These are phyloP conservation scores for Bombus pyrosoma DNA, from an alignment of 1,140 invertebrate genomes.

Conservation along the genomic window DNA sequence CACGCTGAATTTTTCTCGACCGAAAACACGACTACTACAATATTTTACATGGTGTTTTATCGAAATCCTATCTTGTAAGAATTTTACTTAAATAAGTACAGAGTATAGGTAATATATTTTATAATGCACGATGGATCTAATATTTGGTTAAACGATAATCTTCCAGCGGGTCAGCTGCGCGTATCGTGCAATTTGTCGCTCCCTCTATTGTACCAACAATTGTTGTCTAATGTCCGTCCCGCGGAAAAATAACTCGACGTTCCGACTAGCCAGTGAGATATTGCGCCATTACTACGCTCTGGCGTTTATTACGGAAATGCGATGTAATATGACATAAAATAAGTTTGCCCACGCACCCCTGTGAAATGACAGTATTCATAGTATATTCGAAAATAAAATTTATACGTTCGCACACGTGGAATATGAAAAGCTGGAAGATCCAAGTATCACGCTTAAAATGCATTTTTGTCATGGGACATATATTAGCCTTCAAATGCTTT, in stretches of 20 bases:
- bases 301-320: conserved; percentile 21
- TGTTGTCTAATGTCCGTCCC: conserved; percentile 18
- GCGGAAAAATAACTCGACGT: conserved; percentile 36
- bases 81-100: background rate
- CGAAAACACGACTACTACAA: background rate
- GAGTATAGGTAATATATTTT: background rate
- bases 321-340: conserved; percentile 31
- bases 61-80: background rate
- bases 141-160: background rate
- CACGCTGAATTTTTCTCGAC: too few species aligned
- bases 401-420: background rate
- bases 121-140: too few species aligned
- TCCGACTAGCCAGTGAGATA: conserved; percentile 24
- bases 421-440: background rate
- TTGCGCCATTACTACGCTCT: conserved; percentile 26
- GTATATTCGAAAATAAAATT: background rate
- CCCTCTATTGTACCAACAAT: conserved; percentile 1
- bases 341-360: background rate
- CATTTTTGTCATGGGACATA: background rate
- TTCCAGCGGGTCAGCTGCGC: too few species aligned
- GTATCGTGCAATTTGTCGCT: background rate
- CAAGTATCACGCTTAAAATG: background rate
- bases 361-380: background rate
- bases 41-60: background rate
- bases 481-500: background rate